These are phyloP conservation scores for Cyprinodon tularosa DNA, from an alignment of 2,113 vertebrate genomes.

Conservation along the genomic window DNA sequence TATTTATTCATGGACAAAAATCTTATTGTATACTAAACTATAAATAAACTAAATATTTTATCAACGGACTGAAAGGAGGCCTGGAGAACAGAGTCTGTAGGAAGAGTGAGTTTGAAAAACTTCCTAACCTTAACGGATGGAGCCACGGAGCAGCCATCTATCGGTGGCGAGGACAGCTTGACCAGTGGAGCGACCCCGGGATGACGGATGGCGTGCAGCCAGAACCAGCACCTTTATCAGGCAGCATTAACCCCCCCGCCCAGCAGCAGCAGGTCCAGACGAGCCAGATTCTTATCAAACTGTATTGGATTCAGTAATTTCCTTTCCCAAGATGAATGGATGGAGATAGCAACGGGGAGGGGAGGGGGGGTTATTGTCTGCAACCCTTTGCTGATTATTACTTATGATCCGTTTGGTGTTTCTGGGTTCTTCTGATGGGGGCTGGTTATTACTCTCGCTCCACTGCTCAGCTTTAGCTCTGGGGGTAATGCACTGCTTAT, in stretches of 20 bases:
- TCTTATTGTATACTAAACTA: too few relatives aligned
- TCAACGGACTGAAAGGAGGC: conserved; percentile 61
- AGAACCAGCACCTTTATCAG: conserved; percentile 75
- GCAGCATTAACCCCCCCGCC: conserved; percentile 58
- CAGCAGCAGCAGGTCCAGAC: conserved; percentile 55
- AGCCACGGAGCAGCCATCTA: conserved; percentile 33
- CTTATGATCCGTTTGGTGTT: conserved; percentile 73
- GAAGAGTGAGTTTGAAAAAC: conserved; percentile 10
- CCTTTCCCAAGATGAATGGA: conserved; percentile 77
- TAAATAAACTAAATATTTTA: conserved; percentile 31
- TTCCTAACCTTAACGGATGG: conserved; percentile 9
- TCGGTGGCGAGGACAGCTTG: conserved; percentile 57
- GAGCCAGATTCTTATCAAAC: conserved; percentile 74
- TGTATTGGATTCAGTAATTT: conserved; percentile 81
- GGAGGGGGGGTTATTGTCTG: conserved; percentile 69
- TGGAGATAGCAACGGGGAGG: conserved; percentile 61
- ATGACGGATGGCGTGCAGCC: conserved; percentile 68
- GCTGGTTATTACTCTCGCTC: conserved; percentile 51
- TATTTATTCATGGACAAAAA: too few relatives aligned
- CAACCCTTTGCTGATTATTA: conserved; percentile 70
- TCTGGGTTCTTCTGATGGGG: conserved; percentile 43
- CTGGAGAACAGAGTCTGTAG: conserved; percentile 42
- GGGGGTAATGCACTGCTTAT: neutral
- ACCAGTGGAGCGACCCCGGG: conserved; percentile 53
- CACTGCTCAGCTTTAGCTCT: neutral